Conservation (phyloP, 2,888 invertebrate species). For the Hypolimnas misippus region DNA sequence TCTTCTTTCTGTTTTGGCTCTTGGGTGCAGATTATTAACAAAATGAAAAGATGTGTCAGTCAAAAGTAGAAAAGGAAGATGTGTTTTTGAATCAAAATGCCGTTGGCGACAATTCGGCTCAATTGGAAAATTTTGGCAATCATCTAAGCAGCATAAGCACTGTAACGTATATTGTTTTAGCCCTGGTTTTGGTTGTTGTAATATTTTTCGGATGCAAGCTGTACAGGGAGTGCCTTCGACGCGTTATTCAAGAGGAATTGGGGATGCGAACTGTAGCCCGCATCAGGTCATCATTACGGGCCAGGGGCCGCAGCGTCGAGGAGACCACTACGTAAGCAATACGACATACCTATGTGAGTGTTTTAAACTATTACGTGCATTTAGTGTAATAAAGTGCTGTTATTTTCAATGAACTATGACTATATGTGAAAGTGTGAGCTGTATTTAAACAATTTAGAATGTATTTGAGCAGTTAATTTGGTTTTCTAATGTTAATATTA, state of each 20-base stretch:
- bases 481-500: conserved; percentile 1
- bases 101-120: conserved; percentile 4
- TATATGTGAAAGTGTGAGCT: conserved; percentile 2
- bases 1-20: conserved; percentile 2
- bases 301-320: conserved; percentile 4
- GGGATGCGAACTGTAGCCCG: background rate
- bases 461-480: conserved; percentile 5
- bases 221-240: conserved; percentile 4
- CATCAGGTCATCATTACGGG: conserved; percentile 5
- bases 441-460: background rate
- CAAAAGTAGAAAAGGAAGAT: background rate
- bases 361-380: conserved; percentile 5
- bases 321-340: conserved; percentile 3
- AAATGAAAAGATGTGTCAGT: background rate
- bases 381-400: background rate
- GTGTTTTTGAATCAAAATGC: conserved; percentile 5
- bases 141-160: conserved; percentile 4
- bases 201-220: conserved; percentile 4
- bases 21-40: conserved; percentile 1
- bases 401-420: conserved; percentile 5
- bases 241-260: conserved; percentile 2
- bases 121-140: conserved; percentile 3
- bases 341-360: conserved; percentile 4
- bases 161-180: conserved; percentile 8
- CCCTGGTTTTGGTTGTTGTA: conserved; percentile 2